These are phyloP conservation scores for Temnothorax curvispinosus DNA, from an alignment of 1,140 invertebrate genomes.

Conservation along the genomic window DNA sequence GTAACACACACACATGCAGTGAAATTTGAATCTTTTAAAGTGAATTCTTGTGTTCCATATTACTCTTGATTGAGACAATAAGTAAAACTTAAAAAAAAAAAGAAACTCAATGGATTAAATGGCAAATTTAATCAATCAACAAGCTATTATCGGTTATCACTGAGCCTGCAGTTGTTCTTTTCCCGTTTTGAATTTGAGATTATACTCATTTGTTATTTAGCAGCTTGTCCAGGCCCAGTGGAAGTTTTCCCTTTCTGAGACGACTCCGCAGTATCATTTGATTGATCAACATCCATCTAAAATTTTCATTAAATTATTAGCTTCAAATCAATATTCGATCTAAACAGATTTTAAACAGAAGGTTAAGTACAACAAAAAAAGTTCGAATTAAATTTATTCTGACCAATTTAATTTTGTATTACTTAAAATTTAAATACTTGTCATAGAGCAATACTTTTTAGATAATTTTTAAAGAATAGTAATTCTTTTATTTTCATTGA, in stretches of 20 bases:
- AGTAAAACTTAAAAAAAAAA: background rate
- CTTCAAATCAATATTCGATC: constrained; percentile 3
- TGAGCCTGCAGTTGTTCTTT: constrained; percentile 66
- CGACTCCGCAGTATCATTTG: constrained; percentile 80
- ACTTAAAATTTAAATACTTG: too few species aligned
- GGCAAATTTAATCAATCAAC: constrained; percentile 51
- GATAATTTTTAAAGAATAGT: background rate
- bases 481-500: background rate
- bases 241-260: constrained; percentile 83
- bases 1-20: background rate
- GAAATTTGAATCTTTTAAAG: constrained; percentile 29
- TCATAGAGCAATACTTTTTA: too few species aligned
- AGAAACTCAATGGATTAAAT: constrained; percentile 29
- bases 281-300: constrained; percentile 83
- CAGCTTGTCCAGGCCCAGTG: constrained; percentile 76
- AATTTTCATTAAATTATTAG: constrained; percentile 54
- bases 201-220: constrained; percentile 83
- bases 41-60: background rate
- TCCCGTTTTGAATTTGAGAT: constrained; percentile 75
- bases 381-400: background rate
- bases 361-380: constrained; percentile 10
- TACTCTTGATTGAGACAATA: constrained; percentile 4
- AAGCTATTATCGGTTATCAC: constrained; percentile 68
- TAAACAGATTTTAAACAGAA: constrained; percentile 19
- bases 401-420: too few species aligned